Evolutionary conservation across 2,888 invertebrate species (phyloP), one percentile per base, ranked within the genome.

Genomic region (Euzophera pinguis): DNA sequence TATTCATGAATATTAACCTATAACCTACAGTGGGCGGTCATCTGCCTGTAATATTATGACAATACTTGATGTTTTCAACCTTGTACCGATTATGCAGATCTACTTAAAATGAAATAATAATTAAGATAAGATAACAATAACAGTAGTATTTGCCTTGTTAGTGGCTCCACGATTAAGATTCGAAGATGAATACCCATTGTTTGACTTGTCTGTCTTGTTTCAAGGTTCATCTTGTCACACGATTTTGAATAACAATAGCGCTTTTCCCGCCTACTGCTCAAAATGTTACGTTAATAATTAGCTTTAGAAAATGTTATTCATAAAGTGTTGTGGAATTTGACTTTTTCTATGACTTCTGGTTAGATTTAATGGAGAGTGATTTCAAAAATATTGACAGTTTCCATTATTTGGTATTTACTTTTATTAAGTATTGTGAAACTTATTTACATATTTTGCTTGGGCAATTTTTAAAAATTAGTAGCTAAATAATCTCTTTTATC

Each of bases 121-220:
- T 71, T 71, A 22, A 65, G 76, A 76, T 78, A 67, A 77, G 75
- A 76, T 73, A 72, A 64, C 57, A 35, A 42, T 47, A 50, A 50
- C 42, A 41, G 63, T 63, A 61, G 53, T 57, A 58, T 42, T 58
- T 59, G 64, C 55, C 62, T 63, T 49, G 69, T 69, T 67, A 68
- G 71, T 67, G 69, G 66, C 72, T 69, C 58, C 22, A 56, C 57
- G 60, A 61, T 61, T 61, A 61, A 50, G 56, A 58, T 58, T 53
- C 51, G 52, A 56, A 57, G 53, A 61, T 54, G 53, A 50, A 50
- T 51, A 27, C 14, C 51, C 43, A 51, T 51, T 51, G 51, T 55
- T 47, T 39, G 22, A 37, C n/a, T 13, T 38, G 32, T 1, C 38
- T 49, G 49, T 29, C 29, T 39, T 22, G 42, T 16, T 27, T 45